phyloP scores from a whole-genome alignment of 1,140 invertebrate genomes.

The Caenorhabditis elegans region WBcel235 BX284605.5:11665001-11665500 shows the following conservation, averaged over 20 bases:
- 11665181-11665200: neutral
- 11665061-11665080: constrained; percentile 44
- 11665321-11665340: neutral
- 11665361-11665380: neutral
- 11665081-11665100: constrained; percentile 30
- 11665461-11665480: neutral
- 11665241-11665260: neutral
- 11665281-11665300: neutral
- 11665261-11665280: constrained; percentile 19
- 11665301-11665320: neutral
- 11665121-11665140: constrained; percentile 13
- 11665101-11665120: constrained; percentile 2
- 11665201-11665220: neutral
- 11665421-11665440: neutral
- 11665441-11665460: neutral
- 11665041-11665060: constrained; percentile 38
- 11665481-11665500: constrained; percentile 7
- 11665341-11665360: neutral
- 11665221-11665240: neutral
- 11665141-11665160: neutral
- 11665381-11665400: neutral
- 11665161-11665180: neutral
- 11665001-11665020: constrained; percentile 15
- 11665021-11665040: constrained; percentile 38
- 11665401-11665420: neutral